phyloP scores from a whole-genome alignment of 2,797 vertebrate species.

The Pseudocheirus occidentalis region DNA sequence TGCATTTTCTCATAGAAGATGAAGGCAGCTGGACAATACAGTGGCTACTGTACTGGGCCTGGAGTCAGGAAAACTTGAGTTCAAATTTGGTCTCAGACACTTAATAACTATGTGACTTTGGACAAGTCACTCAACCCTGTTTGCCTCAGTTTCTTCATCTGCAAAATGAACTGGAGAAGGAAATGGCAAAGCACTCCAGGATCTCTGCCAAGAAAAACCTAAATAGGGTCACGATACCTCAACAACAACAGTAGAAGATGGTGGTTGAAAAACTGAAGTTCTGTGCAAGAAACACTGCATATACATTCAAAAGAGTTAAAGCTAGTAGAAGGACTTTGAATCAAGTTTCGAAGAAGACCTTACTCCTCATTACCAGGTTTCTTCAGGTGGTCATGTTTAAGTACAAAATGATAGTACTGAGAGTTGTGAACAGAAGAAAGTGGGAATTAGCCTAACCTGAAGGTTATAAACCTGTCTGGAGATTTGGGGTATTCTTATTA shows the following conservation, averaged over 20 bases:
- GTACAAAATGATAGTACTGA: conserved; percentile 53
- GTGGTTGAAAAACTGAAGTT: background rate
- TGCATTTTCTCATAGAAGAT: background rate
- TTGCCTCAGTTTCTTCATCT: background rate
- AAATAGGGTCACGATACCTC: background rate
- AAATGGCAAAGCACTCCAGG: background rate
- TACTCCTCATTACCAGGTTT: background rate
- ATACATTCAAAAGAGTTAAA: background rate
- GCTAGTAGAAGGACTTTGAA: background rate
- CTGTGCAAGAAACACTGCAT: background rate
- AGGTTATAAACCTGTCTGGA: conserved; percentile 76
- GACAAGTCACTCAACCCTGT: background rate
- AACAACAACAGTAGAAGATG: background rate
- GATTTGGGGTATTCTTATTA: conserved; percentile 80
- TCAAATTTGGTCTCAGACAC: background rate
- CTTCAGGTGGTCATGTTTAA: conserved; percentile 41
- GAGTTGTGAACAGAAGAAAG: conserved; percentile 57
- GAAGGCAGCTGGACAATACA: background rate
- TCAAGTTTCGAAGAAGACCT: background rate
- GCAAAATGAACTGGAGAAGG: background rate
- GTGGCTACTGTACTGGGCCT: background rate
- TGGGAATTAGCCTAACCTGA: conserved; percentile 44
- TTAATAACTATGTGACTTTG: background rate
- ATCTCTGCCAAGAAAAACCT: background rate
- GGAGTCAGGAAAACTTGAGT: background rate